A percentile compares a stretch with the other conserved stretches of the same genome.
These are phyloP conservation scores for Pilophorus perplexus DNA, from an alignment of 2,888 invertebrate genomes.

Conservation along the genomic window DNA sequence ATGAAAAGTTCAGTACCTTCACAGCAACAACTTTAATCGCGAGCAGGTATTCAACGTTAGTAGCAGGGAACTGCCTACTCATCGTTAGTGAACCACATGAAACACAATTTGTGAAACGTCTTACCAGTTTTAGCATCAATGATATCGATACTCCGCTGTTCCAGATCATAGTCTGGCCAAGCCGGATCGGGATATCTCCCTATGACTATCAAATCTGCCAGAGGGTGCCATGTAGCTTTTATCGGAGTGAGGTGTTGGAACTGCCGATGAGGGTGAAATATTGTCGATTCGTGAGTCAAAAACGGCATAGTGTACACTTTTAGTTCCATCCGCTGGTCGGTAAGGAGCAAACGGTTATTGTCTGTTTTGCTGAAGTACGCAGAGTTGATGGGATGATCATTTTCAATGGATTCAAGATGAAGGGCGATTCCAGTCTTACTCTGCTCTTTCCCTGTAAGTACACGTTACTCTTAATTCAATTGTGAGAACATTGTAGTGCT, in stretches of 20 bases:
- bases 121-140: constrained; percentile 52
- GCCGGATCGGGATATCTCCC: constrained; percentile 54
- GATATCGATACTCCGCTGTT: constrained; percentile 52
- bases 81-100: too few relatives aligned
- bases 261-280: constrained; percentile 53
- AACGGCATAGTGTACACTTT: constrained; percentile 50
- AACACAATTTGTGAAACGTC: too few relatives aligned
- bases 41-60: not conserved
- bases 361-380: constrained; percentile 51
- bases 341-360: constrained; percentile 53
- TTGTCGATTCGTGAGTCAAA: constrained; percentile 52
- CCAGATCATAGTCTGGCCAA: constrained; percentile 50
- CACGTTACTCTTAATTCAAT: not conserved
- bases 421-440: constrained; percentile 14
- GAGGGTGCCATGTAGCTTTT: constrained; percentile 55
- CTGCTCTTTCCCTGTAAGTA: constrained; percentile 31
- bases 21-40: not conserved
- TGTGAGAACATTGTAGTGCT: too few relatives aligned
- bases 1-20: not conserved
- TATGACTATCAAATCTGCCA: constrained; percentile 53
- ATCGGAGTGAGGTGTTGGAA: constrained; percentile 55
- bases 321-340: constrained; percentile 52
- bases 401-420: constrained; percentile 42
- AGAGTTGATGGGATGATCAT: constrained; percentile 47
- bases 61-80: too few relatives aligned